These are phyloP conservation scores for Phanerotoma sp. DNA, from an alignment of 2,888 invertebrate species.

Conservation along the genomic window DNA sequence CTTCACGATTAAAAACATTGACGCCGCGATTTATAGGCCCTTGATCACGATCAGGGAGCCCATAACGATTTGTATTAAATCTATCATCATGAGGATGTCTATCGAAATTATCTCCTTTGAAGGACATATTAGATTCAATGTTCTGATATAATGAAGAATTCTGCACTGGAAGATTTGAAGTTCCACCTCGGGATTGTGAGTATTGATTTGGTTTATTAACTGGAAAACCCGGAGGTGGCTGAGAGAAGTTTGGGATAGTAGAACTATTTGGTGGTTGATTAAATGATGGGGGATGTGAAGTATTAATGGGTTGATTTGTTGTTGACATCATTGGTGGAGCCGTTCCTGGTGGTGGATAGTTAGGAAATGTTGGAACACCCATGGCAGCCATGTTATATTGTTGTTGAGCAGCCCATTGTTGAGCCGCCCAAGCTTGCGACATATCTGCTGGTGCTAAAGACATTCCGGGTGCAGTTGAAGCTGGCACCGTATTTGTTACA, in stretches of 20 bases:
- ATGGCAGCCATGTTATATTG: constrained; percentile 40
- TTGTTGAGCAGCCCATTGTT: constrained; percentile 51
- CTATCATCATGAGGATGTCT: constrained; percentile 25
- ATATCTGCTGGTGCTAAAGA: constrained; percentile 42
- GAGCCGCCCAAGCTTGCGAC: constrained; percentile 47
- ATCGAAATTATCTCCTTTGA: constrained; percentile 17
- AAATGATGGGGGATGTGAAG: constrained; percentile 18
- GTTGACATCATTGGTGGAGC: constrained; percentile 33
- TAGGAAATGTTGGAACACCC: constrained; percentile 27
- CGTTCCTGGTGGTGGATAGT: constrained; percentile 25
- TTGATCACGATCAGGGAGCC: constrained; percentile 24
- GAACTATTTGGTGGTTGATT: constrained; percentile 27
- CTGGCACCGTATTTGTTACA: constrained; percentile 3
- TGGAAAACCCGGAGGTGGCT: constrained; percentile 22
- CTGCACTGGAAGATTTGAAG: too few relatives aligned
- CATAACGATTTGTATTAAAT: constrained; percentile 26
- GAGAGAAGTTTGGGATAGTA: constrained; percentile 23
- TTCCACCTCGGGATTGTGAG: too few relatives aligned
- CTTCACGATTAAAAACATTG: constrained; percentile 30
- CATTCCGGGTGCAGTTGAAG: constrained; percentile 30
- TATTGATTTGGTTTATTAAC: constrained; percentile 6
- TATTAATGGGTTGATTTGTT: constrained; percentile 23
- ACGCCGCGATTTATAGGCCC: constrained; percentile 22
- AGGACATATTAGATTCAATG: constrained; percentile 16
- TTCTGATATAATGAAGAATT: too few relatives aligned